phyloP scores from a whole-genome alignment of 2,797 vertebrate species.

The Syngnathus acus region DNA sequence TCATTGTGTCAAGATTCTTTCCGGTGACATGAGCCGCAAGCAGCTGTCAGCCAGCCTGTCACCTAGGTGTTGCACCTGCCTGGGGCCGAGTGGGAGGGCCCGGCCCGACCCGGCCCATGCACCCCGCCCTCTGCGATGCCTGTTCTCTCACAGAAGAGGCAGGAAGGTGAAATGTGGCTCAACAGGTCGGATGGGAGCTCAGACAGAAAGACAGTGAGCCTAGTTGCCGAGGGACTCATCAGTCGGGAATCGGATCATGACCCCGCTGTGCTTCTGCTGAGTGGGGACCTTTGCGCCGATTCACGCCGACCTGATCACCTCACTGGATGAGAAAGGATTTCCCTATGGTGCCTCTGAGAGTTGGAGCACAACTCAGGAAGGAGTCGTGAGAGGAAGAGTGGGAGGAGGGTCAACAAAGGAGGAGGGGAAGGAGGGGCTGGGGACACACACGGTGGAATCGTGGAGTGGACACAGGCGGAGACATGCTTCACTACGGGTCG shows the following conservation, averaged over 20 bases:
- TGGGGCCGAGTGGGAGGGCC: constrained; percentile 12
- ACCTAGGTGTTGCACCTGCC: constrained; percentile 42
- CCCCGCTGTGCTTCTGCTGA: constrained; percentile 30
- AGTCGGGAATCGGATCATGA: constrained; percentile 26
- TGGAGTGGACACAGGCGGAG: constrained; percentile 58
- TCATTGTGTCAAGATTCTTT: background rate
- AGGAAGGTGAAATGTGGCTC: constrained; percentile 61
- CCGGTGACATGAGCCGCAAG: background rate
- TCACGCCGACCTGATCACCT: constrained; percentile 1
- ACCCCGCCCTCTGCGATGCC: constrained; percentile 41
- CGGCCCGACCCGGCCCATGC: constrained; percentile 13
- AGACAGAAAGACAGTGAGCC: constrained; percentile 14
- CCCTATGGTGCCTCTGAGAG: constrained; percentile 56
- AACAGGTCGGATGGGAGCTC: constrained; percentile 65
- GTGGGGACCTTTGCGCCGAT: background rate
- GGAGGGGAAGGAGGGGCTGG: background rate
- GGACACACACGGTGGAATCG: constrained; percentile 34
- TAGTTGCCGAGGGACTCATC: constrained; percentile 34
- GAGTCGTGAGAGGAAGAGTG: constrained; percentile 58
- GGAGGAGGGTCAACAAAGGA: constrained; percentile 37
- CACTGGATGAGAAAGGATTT: constrained; percentile 43
- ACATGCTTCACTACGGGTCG: constrained; percentile 67
- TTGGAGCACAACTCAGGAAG: constrained; percentile 60
- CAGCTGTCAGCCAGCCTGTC: background rate
- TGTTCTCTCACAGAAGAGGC: constrained; percentile 16